A percentile compares a stretch with the other conserved stretches of the same genome.
Evolutionary conservation across 2,888 invertebrate species (phyloP).

Genomic region (Epiblema foenella): DNA sequence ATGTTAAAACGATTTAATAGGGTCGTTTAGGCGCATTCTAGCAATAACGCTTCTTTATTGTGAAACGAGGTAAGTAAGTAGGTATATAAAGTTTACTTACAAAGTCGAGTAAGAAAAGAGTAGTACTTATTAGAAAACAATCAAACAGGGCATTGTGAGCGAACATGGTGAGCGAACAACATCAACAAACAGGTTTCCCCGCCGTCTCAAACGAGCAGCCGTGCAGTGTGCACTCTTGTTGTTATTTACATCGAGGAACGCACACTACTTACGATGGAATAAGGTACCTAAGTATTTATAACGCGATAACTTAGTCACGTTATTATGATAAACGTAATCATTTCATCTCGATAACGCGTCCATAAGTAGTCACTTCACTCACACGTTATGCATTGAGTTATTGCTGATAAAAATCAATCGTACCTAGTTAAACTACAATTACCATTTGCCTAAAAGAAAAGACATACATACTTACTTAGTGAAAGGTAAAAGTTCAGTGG

Average conservation of each 20-base stretch:
- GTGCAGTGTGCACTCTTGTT: slow-evolving; percentile 42
- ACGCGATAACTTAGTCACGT: background rate
- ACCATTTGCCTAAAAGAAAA: background rate
- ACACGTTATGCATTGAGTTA: background rate
- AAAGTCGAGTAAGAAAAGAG: background rate
- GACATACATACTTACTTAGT: background rate
- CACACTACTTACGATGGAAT: background rate
- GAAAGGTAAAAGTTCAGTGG: slow-evolving; percentile 1
- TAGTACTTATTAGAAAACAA: slow-evolving; percentile 22
- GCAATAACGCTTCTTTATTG: slow-evolving; percentile 1
- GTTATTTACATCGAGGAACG: slow-evolving; percentile 16
- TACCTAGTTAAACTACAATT: background rate
- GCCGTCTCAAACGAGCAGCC: slow-evolving; percentile 54
- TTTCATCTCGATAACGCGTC: slow-evolving; percentile 9
- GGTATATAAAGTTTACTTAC: background rate
- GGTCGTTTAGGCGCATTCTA: background rate
- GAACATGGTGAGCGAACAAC: slow-evolving; percentile 38
- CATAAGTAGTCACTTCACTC: background rate
- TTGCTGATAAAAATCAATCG: background rate
- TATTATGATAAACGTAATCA: slow-evolving; percentile 4
- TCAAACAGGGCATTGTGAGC: slow-evolving; percentile 26
- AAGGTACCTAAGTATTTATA: background rate
- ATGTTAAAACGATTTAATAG: slow-evolving; percentile 6
- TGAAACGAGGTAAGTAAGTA: background rate
- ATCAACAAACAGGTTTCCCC: slow-evolving; percentile 67